Conservation (phyloP, 2,113 vertebrate species). For the Aramus guarauna region DNA sequence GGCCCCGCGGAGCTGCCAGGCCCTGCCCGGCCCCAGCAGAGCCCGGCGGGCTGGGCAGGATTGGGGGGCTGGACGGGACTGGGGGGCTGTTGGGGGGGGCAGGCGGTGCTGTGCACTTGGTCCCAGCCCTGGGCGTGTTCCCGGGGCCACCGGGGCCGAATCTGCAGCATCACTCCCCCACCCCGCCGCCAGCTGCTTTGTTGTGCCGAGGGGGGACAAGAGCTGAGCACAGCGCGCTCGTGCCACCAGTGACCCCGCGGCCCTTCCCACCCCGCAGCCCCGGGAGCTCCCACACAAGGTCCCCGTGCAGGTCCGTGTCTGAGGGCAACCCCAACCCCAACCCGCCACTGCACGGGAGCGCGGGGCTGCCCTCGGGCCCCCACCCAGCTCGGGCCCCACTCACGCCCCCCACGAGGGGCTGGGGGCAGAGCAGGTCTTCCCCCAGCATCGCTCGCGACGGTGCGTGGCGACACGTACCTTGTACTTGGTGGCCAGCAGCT, state of each 20-base stretch:
- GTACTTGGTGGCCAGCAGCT: slow-evolving; percentile 91
- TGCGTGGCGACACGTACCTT: slow-evolving; percentile 75
- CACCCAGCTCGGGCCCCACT: neutral
- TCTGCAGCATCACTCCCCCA: slow-evolving; percentile 1
- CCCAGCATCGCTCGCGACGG: fast-evolving
- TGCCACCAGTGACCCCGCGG: fast-evolving
- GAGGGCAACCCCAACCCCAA: neutral
- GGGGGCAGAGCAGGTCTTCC: neutral
- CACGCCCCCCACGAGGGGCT: too few species aligned
- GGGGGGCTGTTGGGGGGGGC: neutral
- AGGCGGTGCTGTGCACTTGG: neutral
- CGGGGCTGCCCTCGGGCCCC: neutral
- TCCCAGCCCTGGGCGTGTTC: neutral
- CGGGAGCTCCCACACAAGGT: neutral
- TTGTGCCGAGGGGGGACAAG: neutral
- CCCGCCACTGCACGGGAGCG: fast-evolving
- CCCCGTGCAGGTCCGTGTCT: fast-evolving
- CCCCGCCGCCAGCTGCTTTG: neutral
- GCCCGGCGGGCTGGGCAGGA: neutral
- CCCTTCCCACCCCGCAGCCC: fast-evolving
- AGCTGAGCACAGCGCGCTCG: neutral
- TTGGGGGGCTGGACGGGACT: neutral
- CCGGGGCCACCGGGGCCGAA: neutral
- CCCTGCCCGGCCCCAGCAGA: neutral
- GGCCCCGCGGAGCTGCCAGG: neutral